These are phyloP conservation scores for Denticeps clupeoides DNA, from an alignment of 2,797 vertebrate species.

Conservation along the genomic window DNA sequence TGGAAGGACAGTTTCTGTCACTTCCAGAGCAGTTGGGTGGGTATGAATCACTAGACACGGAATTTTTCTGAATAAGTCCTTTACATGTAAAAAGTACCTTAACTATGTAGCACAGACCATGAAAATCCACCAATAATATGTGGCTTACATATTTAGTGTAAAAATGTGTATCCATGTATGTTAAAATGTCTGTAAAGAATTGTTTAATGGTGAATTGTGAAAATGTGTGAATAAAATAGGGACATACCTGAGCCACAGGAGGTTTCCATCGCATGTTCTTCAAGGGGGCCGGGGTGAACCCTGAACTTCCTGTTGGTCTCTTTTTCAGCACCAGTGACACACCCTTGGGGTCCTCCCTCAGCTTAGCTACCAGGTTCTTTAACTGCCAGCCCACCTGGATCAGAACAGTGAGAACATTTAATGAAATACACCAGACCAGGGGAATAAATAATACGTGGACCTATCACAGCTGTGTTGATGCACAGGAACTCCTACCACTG, in stretches of 20 bases:
- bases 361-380: constrained; percentile 79
- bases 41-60: no score
- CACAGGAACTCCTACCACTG: constrained; percentile 67
- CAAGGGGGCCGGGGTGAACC: constrained; percentile 79
- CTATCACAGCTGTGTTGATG: no score
- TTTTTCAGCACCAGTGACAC: constrained; percentile 83
- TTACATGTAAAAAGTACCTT: no score
- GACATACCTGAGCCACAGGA: constrained; percentile 73
- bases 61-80: no score
- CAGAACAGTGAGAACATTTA: background rate
- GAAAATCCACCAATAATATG: no score
- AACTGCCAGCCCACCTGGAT: constrained; percentile 88
- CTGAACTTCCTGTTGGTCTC: constrained; percentile 74
- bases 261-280: constrained; percentile 94
- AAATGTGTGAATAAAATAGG: background rate
- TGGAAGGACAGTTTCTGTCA: no score
- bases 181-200: no score
- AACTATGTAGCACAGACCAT: no score
- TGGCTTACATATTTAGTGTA: no score
- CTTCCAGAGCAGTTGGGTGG: no score
- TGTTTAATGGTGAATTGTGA: no score
- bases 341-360: constrained; percentile 80
- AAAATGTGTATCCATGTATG: no score
- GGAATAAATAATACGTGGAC: background rate
- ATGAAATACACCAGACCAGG: background rate